A percentile compares a stretch with the other conserved stretches of the same genome.
phyloP scores from a whole-genome alignment of 2,888 invertebrate species.

The Ichneumon xanthorius region DNA sequence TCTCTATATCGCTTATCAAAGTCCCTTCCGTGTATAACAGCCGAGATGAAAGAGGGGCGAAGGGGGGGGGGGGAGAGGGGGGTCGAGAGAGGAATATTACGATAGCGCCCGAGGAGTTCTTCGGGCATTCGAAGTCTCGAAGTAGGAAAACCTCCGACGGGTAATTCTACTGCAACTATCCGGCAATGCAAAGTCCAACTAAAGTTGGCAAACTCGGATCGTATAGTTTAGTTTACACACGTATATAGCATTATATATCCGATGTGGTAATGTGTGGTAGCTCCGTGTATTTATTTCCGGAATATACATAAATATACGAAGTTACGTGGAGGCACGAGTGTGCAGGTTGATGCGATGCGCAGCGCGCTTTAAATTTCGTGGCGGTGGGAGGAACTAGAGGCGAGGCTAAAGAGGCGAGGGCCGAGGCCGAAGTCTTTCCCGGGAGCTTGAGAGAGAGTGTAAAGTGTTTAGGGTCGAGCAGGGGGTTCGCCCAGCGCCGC shows the following conservation, averaged over 20 bases:
- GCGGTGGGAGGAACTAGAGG: conserved; percentile 22
- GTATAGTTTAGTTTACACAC: conserved; percentile 28
- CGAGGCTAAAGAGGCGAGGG: not conserved
- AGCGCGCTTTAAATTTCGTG: conserved; percentile 37
- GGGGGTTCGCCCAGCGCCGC: conserved; percentile 27
- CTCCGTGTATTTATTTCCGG: conserved; percentile 32
- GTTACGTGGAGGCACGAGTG: not conserved
- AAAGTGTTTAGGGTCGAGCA: conserved; percentile 70
- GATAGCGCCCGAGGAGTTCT: conserved; percentile 36
- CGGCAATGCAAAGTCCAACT: conserved; percentile 56
- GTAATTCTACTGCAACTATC: conserved; percentile 62
- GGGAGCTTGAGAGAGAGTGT: conserved; percentile 46
- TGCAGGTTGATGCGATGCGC: not conserved
- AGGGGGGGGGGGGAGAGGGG: not conserved
- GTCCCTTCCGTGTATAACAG: not conserved
- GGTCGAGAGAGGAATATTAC: conserved; percentile 40
- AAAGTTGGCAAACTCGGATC: conserved; percentile 59
- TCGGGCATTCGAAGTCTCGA: conserved; percentile 30
- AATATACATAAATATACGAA: not conserved
- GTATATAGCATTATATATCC: conserved; percentile 31
- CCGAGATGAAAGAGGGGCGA: not conserved
- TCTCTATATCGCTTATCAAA: conserved; percentile 2
- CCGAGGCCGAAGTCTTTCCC: conserved; percentile 35
- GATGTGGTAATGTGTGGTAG: conserved; percentile 9
- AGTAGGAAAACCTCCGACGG: conserved; percentile 46